A percentile compares a stretch with the other conserved stretches of the same genome.
Evolutionary conservation across 1,140 invertebrate species (phyloP).

Genomic region (Cotesia vestalis): DNA sequence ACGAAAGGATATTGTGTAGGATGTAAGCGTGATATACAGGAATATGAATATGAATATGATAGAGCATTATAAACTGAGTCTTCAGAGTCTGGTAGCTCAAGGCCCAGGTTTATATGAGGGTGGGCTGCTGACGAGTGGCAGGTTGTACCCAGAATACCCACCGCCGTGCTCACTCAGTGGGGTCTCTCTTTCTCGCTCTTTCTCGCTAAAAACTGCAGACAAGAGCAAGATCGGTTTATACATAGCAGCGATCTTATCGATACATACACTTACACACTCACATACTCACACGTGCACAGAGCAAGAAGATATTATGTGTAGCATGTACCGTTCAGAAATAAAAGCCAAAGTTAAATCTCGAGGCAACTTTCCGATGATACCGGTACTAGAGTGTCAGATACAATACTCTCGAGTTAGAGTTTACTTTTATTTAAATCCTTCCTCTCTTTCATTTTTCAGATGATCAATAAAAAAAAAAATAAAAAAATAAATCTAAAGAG

Average conservation of each 20-base stretch:
- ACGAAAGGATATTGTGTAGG: background rate
- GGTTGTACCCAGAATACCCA: slow-evolving; percentile 62
- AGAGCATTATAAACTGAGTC: background rate
- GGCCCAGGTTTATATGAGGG: slow-evolving; percentile 48
- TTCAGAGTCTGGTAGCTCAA: background rate
- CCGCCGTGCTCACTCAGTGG: slow-evolving; percentile 58
- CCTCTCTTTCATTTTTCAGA: slow-evolving; percentile 12
- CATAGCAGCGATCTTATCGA: slow-evolving; percentile 45
- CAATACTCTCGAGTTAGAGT: slow-evolving; percentile 20
- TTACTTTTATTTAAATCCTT: slow-evolving; percentile 41
- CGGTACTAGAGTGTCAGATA: slow-evolving; percentile 50
- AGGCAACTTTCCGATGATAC: slow-evolving; percentile 55
- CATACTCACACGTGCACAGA: too few relatives aligned
- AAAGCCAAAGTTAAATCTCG: slow-evolving; percentile 46
- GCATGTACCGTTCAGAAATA: slow-evolving; percentile 46
- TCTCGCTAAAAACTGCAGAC: slow-evolving; percentile 27
- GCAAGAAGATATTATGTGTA: too few relatives aligned
- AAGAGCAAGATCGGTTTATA: slow-evolving; percentile 36
- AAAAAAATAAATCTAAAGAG: slow-evolving; percentile 14
- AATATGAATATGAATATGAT: slow-evolving; percentile 4
- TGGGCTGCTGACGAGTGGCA: slow-evolving; percentile 60
- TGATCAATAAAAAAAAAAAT: slow-evolving; percentile 23
- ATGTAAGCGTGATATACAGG: background rate
- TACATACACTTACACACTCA: background rate
- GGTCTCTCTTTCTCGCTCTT: slow-evolving; percentile 50